These are phyloP conservation scores for Oncorhynchus kisutch DNA, from an alignment of 2,113 vertebrate species.

Conservation along the genomic window DNA sequence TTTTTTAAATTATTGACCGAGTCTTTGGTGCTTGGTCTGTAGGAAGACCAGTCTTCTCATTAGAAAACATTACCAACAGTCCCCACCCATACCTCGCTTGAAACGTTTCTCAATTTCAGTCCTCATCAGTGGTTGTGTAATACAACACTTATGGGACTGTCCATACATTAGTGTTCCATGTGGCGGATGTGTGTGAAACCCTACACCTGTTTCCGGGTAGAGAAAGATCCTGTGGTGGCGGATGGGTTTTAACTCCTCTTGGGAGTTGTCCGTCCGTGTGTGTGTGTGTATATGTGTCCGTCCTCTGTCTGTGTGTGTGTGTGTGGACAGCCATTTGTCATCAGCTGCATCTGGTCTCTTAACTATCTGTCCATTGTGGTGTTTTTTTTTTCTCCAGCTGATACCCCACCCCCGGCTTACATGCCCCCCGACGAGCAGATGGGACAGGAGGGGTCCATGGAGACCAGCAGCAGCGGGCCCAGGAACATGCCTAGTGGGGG, in stretches of 20 bases:
- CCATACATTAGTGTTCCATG: constrained; percentile 44
- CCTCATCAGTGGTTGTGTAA: constrained; percentile 11
- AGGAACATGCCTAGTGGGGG: constrained; percentile 88
- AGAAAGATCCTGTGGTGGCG: constrained; percentile 47
- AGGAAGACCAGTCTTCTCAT: too few relatives aligned
- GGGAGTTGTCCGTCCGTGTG: not conserved
- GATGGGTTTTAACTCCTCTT: not conserved
- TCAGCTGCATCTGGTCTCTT: constrained; percentile 58
- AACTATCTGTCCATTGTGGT: constrained; percentile 40
- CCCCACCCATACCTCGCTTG: not conserved
- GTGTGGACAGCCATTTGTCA: constrained; percentile 54
- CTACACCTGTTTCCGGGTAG: constrained; percentile 57
- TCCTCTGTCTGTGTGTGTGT: not conserved
- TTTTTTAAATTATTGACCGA: too few relatives aligned
- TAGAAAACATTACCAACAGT: too few relatives aligned
- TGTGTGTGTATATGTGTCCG: constrained; percentile 3
- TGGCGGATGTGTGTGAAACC: constrained; percentile 62
- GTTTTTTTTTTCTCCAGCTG: constrained; percentile 76
- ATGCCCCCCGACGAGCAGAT: constrained; percentile 97
- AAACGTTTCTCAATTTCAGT: constrained; percentile 19
- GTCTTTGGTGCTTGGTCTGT: too few relatives aligned
- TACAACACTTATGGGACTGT: constrained; percentile 52
- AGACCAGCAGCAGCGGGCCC: constrained; percentile 85
- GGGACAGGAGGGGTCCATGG: constrained; percentile 93
- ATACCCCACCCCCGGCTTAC: constrained; percentile 96